Conservation (phyloP, 2,888 invertebrate species). For the Unio pictorum region DNA sequence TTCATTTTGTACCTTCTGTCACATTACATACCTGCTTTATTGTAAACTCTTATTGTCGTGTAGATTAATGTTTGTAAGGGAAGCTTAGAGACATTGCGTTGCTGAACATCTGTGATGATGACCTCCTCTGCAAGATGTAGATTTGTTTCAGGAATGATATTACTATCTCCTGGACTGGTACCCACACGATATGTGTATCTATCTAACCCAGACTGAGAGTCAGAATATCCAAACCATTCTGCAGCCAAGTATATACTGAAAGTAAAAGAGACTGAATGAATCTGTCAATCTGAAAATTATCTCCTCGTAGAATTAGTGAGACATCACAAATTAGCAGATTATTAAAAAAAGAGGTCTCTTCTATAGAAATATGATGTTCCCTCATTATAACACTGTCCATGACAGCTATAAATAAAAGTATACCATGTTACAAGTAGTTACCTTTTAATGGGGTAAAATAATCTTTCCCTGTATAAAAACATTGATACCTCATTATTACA, state of each 20-base stretch:
- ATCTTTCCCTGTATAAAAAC: too few species aligned
- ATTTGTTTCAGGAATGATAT: constrained; percentile 12
- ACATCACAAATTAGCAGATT: too few species aligned
- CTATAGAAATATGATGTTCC: too few species aligned
- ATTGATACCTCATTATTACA: too few species aligned
- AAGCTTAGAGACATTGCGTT: constrained; percentile 1
- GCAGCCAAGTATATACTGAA: constrained; percentile 15
- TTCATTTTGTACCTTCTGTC: not conserved
- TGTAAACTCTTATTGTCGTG: constrained; percentile 36
- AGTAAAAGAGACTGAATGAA: not conserved
- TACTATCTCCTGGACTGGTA: constrained; percentile 9
- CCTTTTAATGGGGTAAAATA: too few species aligned
- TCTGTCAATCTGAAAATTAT: too few species aligned
- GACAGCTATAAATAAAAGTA: too few species aligned
- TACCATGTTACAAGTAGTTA: too few species aligned
- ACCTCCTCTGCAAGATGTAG: constrained; percentile 16
- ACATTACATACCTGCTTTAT: constrained; percentile 34
- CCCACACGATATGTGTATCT: constrained; percentile 20
- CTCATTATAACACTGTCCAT: too few species aligned
- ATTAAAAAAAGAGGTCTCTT: too few species aligned
- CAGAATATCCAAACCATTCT: constrained; percentile 23
- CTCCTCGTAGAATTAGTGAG: too few species aligned
- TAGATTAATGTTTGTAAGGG: constrained; percentile 24
- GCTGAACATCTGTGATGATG: constrained; percentile 7
- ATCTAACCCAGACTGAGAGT: constrained; percentile 22